Base-by-base conservation (phyloP, 2,797 vertebrate genomes). In the Falco cherrug region DNA sequence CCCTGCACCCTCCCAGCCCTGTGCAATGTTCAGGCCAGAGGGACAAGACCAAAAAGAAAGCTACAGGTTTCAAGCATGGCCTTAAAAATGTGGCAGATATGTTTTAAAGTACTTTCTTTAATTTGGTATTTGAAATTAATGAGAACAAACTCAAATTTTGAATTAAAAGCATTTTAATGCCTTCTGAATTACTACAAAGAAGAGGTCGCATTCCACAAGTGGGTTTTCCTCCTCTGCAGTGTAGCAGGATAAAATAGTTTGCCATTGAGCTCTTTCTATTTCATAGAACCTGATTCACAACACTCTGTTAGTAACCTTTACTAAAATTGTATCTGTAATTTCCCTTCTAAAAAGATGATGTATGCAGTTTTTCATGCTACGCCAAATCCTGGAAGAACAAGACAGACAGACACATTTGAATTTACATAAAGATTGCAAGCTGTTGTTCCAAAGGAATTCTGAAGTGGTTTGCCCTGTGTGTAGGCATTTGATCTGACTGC, bases 341-440 rank as follows among this genome's bases (percentile, higher is more conserved):
- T 98, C 94, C 94, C 90, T 96, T 97, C 82, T 59, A 95, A 97
- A 97, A 56, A 88, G 92, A 95, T 89, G 82, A 97, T 83, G 89
- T 87, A 61, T 87, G 94, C 95, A 97, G 87, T 96, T 97, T 97
- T 96, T 97, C 94, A 94, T 96, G 93, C 92, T 95, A 96, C 80
- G 80, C 88, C 92, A 94, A 97, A 91, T 87, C 82, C 87, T 94
- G 80, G 61, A 90, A 97, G 92, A 88, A 85, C 95, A 89, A 95
- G 91, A 96, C 48, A 97, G 95, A 95, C 53, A 95, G 74, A 94
- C 78, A 69, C 78, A 83, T 91, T 80, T 82, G 89, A 95, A 98
- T 98, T 98, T 97, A 97, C 96, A 98, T 97, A 96, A 97, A 98
- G 97, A 98, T 97, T 97, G 96, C 94, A 97, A 97, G 96, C 96